A percentile compares a stretch with the other conserved stretches of the same genome.
phyloP scores from a whole-genome alignment of 2,888 invertebrate species.

The Papilio demoleus region DNA sequence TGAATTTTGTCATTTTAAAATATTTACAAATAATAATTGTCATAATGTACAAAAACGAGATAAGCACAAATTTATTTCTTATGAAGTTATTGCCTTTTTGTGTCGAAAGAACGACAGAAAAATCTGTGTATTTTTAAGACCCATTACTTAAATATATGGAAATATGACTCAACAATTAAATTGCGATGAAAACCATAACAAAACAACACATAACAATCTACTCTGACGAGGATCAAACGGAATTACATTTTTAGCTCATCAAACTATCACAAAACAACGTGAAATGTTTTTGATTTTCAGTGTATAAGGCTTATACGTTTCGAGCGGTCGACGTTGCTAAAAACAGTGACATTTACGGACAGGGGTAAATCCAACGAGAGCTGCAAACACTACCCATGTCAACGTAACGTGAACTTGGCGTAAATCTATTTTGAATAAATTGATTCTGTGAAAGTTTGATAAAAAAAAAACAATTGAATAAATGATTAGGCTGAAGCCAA shows the following conservation, averaged over 20 bases:
- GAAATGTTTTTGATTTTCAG: conserved; percentile 18
- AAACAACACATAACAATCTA: too few relatives aligned
- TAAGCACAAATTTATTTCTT: too few relatives aligned
- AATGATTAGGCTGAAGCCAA: background rate
- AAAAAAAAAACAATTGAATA: background rate
- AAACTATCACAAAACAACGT: conserved; percentile 17
- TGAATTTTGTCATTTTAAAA: too few relatives aligned
- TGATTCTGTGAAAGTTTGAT: conserved; percentile 17
- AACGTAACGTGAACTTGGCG: conserved; percentile 32
- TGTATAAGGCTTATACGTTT: conserved; percentile 16
- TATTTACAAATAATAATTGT: too few relatives aligned
- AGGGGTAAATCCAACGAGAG: conserved; percentile 35
- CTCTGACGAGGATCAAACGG: background rate
- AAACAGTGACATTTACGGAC: conserved; percentile 38
- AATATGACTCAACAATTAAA: too few relatives aligned
- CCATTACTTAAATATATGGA: too few relatives aligned
- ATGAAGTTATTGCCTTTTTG: too few relatives aligned
- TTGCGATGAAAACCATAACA: too few relatives aligned
- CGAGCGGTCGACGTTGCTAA: conserved; percentile 6
- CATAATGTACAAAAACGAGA: too few relatives aligned
- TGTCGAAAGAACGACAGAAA: too few relatives aligned
- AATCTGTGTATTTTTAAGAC: too few relatives aligned
- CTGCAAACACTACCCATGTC: conserved; percentile 36
- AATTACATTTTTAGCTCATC: conserved; percentile 12
- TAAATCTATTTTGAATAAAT: conserved; percentile 35